Conservation (phyloP, 2,113 vertebrate species). For the Labeo rohita region DNA sequence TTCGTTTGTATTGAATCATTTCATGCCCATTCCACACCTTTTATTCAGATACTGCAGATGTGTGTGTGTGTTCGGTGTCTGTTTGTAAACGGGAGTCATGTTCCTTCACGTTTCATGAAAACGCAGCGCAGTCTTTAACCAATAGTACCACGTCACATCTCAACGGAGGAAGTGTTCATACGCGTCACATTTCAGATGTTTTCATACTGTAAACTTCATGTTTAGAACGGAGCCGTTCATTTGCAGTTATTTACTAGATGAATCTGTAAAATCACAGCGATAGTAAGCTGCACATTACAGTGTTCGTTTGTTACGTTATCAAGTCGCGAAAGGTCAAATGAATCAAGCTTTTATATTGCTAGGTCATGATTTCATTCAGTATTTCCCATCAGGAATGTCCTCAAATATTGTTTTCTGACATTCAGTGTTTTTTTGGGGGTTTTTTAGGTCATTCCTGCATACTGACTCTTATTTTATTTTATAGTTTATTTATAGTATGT, state of each 20-base stretch:
- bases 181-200: background rate
- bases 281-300: background rate
- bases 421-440: background rate
- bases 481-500: background rate
- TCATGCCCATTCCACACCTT: background rate
- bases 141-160: background rate
- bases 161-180: background rate
- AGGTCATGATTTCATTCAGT: background rate
- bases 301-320: background rate
- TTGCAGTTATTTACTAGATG: background rate
- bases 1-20: background rate
- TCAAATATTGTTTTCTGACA: background rate
- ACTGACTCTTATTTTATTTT: background rate
- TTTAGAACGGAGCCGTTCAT: background rate
- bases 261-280: background rate
- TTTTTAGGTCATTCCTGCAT: background rate
- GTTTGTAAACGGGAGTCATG: constrained; percentile 50
- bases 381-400: too few relatives aligned
- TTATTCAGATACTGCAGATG: constrained; percentile 54
- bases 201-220: constrained; percentile 2
- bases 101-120: background rate
- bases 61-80: constrained; percentile 46
- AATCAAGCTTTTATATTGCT: background rate
- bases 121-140: background rate
- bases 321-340: background rate